Base-by-base conservation (phyloP, 2,888 invertebrate genomes). In the Monochamus alternatus region DNA sequence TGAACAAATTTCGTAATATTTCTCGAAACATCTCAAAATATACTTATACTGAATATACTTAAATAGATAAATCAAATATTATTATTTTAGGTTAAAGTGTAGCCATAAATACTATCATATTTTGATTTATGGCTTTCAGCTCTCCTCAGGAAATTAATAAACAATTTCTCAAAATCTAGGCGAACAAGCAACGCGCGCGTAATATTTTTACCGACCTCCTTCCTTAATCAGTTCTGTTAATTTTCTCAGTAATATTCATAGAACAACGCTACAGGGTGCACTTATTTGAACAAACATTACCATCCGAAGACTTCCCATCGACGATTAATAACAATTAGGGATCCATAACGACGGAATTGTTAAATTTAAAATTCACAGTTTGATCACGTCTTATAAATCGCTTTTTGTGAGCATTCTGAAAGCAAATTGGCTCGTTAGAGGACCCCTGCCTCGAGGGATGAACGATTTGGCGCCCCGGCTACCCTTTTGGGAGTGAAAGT, bases 321-420 rank as follows among this genome's bases (percentile, higher is more conserved):
- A 74, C 77, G 74, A 71, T 79, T 78, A 78, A 75, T 76, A 76
- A 76, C 75, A 75, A 79, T 78, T 75, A 79, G 77, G 78, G 77
- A 75, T 78, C 75, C 75, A 78, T 74, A 63, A 67, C 69, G 78
- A 75, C 75, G 72, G 66, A 78, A 76, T 73, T 60, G 68, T 75
- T 73, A 73, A 73, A 78, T 76, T 80, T 73, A 76, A 78, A 80
- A 79, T 76, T 77, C 81, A 78, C 79, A 81, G 81, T 81, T 78
- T 81, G 81, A 78, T 75, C 66, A 67, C 73, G 52, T 75, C 62
- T 69, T 51, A 47, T 73, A 62, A 66, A 75, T 70, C 31, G 67
- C 52, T 77, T 73, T 65, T 32, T 38, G 51, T 51, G 52, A 52
- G 38, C 30, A 38, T 52, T 71, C 51, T 71, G 71, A 71, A 71